Conservation (phyloP, 2,888 invertebrate species). For the Gandaritis pyraliata region DNA sequence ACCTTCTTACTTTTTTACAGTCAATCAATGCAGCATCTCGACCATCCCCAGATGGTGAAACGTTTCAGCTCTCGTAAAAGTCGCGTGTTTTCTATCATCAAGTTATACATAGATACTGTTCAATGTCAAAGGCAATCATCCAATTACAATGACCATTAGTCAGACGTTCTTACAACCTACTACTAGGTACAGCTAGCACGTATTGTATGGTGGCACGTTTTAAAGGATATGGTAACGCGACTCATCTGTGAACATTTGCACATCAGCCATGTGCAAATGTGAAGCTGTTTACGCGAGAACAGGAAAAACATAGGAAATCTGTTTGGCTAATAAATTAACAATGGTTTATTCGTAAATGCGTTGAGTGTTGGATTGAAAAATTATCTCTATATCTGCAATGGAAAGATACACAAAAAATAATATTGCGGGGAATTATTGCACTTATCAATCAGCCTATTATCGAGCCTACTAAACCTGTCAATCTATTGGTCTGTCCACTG, state of each 20-base stretch:
- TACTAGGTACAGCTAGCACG: background rate
- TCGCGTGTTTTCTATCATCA: background rate
- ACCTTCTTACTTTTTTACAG: too few relatives aligned
- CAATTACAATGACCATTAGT: conserved; percentile 52
- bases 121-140: conserved; percentile 61
- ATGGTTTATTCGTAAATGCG: background rate
- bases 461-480: too few relatives aligned
- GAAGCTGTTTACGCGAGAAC: conserved; percentile 17
- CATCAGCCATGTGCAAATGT: conserved; percentile 20
- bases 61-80: background rate
- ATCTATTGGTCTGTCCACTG: too few relatives aligned
- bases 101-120: conserved; percentile 39
- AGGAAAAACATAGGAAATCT: conserved; percentile 25
- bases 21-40: too few relatives aligned
- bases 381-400: too few relatives aligned
- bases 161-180: conserved; percentile 19
- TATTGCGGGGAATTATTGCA: too few relatives aligned
- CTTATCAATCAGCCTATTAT: too few relatives aligned
- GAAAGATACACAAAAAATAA: too few relatives aligned
- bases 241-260: conserved; percentile 38
- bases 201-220: background rate
- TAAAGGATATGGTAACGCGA: conserved; percentile 43
- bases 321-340: conserved; percentile 1
- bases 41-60: background rate
- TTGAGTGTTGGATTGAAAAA: background rate